A percentile compares a stretch with the other conserved stretches of the same genome.
Evolutionary conservation across 2,113 vertebrate genomes (phyloP).

Genomic region (Platichthys stellatus): DNA sequence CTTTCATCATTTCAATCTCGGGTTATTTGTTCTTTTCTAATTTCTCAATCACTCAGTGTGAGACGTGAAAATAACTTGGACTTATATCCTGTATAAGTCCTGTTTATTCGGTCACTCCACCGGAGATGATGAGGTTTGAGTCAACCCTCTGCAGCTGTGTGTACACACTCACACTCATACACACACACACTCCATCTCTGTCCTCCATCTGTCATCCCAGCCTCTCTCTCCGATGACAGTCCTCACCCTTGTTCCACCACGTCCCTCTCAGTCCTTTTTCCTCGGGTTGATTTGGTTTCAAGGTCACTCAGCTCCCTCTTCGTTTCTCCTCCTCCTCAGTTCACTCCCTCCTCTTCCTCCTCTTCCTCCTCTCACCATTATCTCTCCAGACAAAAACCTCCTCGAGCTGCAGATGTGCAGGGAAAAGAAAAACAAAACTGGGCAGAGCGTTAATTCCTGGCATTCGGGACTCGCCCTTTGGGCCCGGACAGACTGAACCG

Average conservation of each 20-base stretch:
- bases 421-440: constrained; percentile 49
- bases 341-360: constrained; percentile 14
- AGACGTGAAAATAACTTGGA: constrained; percentile 46
- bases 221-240: constrained; percentile 45
- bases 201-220: constrained; percentile 48
- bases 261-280: constrained; percentile 40
- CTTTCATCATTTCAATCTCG: background rate
- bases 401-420: constrained; percentile 40
- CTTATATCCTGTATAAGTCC: too few relatives aligned
- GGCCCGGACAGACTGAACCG: constrained; percentile 54
- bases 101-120: constrained; percentile 72
- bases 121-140: constrained; percentile 73
- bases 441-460: constrained; percentile 67
- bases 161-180: constrained; percentile 3
- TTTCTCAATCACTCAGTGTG: constrained; percentile 1
- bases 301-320: background rate
- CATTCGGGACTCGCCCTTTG: constrained; percentile 69
- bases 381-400: constrained; percentile 42
- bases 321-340: background rate
- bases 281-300: constrained; percentile 38
- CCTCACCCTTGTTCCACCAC: constrained; percentile 43
- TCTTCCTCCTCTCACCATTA: constrained; percentile 29
- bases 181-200: constrained; percentile 19
- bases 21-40: background rate
- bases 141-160: constrained; percentile 79